These are phyloP conservation scores for Casuarius casuarius DNA, from an alignment of 2,113 vertebrate species.

Conservation along the genomic window DNA sequence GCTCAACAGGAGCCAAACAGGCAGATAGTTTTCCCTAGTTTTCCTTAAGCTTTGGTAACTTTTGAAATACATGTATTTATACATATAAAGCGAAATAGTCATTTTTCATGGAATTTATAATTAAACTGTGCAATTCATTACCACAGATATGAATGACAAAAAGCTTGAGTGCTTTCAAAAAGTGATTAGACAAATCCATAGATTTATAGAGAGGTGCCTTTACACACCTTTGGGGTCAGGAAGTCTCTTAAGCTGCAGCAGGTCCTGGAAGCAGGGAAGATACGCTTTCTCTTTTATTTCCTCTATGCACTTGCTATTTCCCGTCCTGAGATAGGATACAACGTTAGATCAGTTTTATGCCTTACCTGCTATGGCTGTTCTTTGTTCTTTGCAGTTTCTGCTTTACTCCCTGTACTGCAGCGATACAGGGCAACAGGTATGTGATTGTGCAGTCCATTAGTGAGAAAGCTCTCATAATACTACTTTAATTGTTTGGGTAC, in stretches of 20 bases:
- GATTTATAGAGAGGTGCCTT: background rate
- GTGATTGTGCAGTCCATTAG: background rate
- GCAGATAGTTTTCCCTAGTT: background rate
- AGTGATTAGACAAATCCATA: background rate
- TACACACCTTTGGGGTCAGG: background rate
- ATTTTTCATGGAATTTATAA: background rate
- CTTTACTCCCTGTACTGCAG: too few species aligned
- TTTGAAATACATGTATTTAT: background rate
- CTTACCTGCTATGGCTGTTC: background rate
- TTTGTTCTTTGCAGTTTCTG: too few species aligned
- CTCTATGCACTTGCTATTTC: rapidly evolving
- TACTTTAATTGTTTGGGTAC: background rate
- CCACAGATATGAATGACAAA: background rate
- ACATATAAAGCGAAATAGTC: background rate
- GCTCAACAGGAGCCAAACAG: background rate
- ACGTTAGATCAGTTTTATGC: background rate
- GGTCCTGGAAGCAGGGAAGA: background rate
- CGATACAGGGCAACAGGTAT: background rate
- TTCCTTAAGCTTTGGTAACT: background rate
- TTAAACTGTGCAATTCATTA: background rate
- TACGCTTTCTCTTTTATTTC: background rate
- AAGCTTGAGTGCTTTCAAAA: background rate
- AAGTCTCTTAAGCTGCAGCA: background rate
- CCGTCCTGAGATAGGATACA: background rate
- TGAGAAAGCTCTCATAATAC: background rate